Evolutionary conservation across 2,797 vertebrate species (phyloP).

Genomic region (Enteromius fasciolatus): DNA sequence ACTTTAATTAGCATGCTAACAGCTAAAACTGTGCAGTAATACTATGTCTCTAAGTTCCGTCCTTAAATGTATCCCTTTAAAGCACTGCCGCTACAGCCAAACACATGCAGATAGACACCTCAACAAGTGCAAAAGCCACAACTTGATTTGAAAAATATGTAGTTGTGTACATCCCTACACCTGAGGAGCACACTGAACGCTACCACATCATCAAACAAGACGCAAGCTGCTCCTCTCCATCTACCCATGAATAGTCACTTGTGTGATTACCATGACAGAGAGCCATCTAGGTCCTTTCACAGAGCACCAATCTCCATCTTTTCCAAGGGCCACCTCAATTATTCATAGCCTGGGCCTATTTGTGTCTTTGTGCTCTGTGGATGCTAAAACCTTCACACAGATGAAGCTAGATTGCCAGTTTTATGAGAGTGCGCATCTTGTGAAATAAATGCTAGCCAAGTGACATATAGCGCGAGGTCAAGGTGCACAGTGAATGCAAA

Average conservation of each 20-base stretch:
- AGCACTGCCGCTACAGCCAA: not conserved
- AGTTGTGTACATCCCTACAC: not conserved
- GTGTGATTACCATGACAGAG: slow-evolving; percentile 51
- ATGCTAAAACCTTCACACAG: slow-evolving; percentile 58
- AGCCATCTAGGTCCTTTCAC: slow-evolving; percentile 31
- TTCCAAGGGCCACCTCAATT: slow-evolving; percentile 58
- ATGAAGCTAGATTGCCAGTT: slow-evolving; percentile 67
- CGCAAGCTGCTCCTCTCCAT: slow-evolving; percentile 29
- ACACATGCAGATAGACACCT: not conserved
- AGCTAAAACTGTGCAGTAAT: too few species aligned
- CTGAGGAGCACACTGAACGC: not conserved
- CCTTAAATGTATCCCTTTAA: not conserved
- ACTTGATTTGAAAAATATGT: not conserved
- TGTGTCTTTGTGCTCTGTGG: slow-evolving; percentile 67
- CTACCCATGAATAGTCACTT: slow-evolving; percentile 30
- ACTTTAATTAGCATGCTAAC: too few species aligned
- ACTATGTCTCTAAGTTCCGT: not conserved
- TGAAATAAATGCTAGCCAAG: slow-evolving; percentile 67
- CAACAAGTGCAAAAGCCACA: not conserved
- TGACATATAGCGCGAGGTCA: slow-evolving; percentile 62
- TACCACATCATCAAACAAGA: not conserved
- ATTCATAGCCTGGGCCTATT: slow-evolving; percentile 62
- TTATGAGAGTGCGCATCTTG: slow-evolving; percentile 65
- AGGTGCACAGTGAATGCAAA: slow-evolving; percentile 59
- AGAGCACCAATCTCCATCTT: slow-evolving; percentile 34